These are phyloP conservation scores for Synergus gifuensis DNA, from an alignment of 2,888 invertebrate species.

Conservation along the genomic window DNA sequence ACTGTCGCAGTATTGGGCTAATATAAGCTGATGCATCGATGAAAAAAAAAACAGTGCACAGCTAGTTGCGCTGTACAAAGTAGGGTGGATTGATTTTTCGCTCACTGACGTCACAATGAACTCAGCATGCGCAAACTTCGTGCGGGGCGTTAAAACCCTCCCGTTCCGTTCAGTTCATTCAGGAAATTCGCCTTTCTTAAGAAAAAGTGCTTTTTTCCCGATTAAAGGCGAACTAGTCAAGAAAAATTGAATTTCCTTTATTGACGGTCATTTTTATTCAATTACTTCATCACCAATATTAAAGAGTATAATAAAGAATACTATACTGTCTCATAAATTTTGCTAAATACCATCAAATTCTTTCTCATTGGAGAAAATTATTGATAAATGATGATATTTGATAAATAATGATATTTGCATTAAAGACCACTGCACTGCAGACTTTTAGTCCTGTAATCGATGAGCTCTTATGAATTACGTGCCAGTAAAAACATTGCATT, in stretches of 20 bases:
- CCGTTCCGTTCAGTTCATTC: background rate
- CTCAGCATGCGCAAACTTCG: slow-evolving; percentile 32
- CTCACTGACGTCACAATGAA: slow-evolving; percentile 30
- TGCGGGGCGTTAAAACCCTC: background rate
- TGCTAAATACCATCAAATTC: background rate
- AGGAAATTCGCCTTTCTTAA: background rate
- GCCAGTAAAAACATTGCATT: background rate
- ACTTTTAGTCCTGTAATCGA: background rate
- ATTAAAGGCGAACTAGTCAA: background rate
- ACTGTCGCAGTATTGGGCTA: background rate
- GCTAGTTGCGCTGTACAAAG: background rate
- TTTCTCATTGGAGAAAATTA: background rate
- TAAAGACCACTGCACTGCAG: background rate
- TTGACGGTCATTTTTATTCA: background rate
- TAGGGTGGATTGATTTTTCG: slow-evolving; percentile 29
- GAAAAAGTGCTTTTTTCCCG: background rate
- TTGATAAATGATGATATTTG: background rate
- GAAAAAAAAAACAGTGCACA: slow-evolving; percentile 8
- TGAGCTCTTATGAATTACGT: background rate
- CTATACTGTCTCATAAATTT: background rate
- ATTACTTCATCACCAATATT: background rate
- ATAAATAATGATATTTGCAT: background rate
- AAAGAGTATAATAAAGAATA: background rate
- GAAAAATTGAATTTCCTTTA: background rate
- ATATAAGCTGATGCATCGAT: background rate